A percentile compares a stretch with the other conserved stretches of the same genome.
These are phyloP conservation scores for Heteromormyrus szaboi DNA, from an alignment of 2,797 vertebrate genomes.

Conservation along the genomic window DNA sequence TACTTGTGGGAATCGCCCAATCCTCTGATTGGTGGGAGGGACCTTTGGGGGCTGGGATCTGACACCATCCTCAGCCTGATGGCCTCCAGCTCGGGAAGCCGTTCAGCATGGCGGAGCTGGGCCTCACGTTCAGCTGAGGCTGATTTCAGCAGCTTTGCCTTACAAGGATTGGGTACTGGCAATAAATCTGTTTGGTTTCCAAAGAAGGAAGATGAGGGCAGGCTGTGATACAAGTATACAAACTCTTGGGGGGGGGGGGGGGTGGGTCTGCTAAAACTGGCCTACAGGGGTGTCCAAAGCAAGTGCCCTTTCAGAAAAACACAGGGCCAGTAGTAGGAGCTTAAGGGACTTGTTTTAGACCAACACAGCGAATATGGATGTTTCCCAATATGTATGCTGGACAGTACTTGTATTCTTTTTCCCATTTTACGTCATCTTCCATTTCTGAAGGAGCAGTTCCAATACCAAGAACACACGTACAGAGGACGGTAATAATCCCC, in stretches of 20 bases:
- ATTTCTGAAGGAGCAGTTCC: not conserved
- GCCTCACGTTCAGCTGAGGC: not conserved
- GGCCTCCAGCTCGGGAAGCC: not conserved
- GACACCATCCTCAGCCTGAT: not conserved
- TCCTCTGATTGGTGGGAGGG: not conserved
- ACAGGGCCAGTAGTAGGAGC: not conserved
- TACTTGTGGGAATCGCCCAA: not conserved
- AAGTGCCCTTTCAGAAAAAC: not conserved
- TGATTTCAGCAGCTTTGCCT: not conserved
- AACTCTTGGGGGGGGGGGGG: not conserved
- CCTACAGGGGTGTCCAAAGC: not conserved
- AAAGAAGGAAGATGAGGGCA: not conserved
- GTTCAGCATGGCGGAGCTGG: not conserved
- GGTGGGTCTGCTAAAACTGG: not conserved
- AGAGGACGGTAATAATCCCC: not conserved
- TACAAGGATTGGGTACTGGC: not conserved
- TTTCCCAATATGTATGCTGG: not conserved
- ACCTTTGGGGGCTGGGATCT: not conserved
- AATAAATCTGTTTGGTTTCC: not conserved
- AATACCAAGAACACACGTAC: not conserved
- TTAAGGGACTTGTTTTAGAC: not conserved
- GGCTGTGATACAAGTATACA: not conserved
- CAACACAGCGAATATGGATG: not conserved
- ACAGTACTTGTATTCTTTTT: not conserved
- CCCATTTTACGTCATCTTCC: not conserved